Conservation (phyloP, 2,888 invertebrate genomes). For the Hydriomena furcata region DNA sequence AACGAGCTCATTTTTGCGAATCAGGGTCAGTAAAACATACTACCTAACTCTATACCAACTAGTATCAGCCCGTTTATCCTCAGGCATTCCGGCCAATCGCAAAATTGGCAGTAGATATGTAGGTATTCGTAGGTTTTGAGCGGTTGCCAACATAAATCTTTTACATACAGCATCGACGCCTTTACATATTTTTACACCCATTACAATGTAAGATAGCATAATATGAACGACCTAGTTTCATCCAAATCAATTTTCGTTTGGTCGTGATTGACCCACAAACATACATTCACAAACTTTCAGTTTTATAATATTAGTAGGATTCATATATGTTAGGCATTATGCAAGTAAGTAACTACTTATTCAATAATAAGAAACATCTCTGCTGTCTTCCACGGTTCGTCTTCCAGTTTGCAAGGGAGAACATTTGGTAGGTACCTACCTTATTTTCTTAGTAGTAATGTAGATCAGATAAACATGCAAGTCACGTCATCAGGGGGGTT, state of each 20-base stretch:
- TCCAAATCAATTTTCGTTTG: background rate
- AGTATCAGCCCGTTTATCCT: constrained; percentile 25
- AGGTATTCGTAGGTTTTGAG: constrained; percentile 30
- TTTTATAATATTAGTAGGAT: too few relatives aligned
- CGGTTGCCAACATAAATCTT: constrained; percentile 37
- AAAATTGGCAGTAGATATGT: constrained; percentile 31
- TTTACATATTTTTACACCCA: constrained; percentile 19
- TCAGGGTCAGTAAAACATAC: constrained; percentile 30
- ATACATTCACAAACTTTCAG: too few relatives aligned
- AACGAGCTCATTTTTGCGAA: constrained; percentile 28
- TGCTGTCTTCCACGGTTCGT: too few relatives aligned
- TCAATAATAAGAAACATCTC: too few relatives aligned
- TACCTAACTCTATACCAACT: constrained; percentile 4
- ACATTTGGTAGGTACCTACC: too few relatives aligned
- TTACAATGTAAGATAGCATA: constrained; percentile 8
- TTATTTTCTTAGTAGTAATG: too few relatives aligned
- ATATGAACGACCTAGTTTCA: constrained; percentile 5
- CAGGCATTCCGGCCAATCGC: constrained; percentile 32
- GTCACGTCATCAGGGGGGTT: too few relatives aligned
- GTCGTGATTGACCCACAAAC: too few relatives aligned
- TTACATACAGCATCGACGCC: constrained; percentile 29
- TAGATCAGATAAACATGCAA: too few relatives aligned
- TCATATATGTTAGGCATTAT: too few relatives aligned
- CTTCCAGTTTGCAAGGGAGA: too few relatives aligned
- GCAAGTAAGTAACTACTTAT: too few relatives aligned